Base-by-base conservation (phyloP, 2,113 vertebrate species). In the Syngnathus scovelli region DNA sequence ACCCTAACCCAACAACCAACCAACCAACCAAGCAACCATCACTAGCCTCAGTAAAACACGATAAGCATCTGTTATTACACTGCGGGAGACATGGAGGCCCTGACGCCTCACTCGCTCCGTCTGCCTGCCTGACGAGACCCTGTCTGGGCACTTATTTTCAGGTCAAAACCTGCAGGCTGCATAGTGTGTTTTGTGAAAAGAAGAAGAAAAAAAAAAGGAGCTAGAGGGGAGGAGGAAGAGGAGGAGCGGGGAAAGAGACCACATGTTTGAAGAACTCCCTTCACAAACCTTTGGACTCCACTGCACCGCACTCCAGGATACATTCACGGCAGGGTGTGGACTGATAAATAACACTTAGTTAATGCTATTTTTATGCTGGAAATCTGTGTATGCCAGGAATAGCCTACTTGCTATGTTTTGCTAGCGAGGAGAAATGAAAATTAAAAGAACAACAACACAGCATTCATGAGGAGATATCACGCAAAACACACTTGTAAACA, bases 131-230 rank as follows among this genome's bases (percentile, higher is more conserved):
- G 90, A 86, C 83, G 82, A 90, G 85, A 83, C 90, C 77, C 76
- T 89, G 91, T 87, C 89, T 86, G 87, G 89, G 90, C 92, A 92
- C 70, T 88, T 83, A 76, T 68, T 82, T 85, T 87, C 92, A 93
- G 89, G 90, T 93, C 89, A 91, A 91, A 92, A 92, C 91, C 91
- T 93, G 90, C 86, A 92, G 89, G 85, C 85, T 62, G 64, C 48
- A 71, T 73, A 21, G 41, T 67, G 67, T 70, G 71, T 80, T 61
- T 81, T 59, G 78, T 66, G 72, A 72, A 54, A 65, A 72, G 27
- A 33, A 33, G 27, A 33, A n/a, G 37, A 36, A 3, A 64, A 39
- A 33, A 33, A 33, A 67, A 64, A 60, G 4, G 70, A 73, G 66
- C 38, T 60, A 10, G 13, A n/a, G 37, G 38, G 27, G 23, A 51